A percentile compares a stretch with the other conserved stretches of the same genome.
Evolutionary conservation across 2,797 vertebrate species (phyloP).

Genomic region (Loriculus beryllinus): DNA sequence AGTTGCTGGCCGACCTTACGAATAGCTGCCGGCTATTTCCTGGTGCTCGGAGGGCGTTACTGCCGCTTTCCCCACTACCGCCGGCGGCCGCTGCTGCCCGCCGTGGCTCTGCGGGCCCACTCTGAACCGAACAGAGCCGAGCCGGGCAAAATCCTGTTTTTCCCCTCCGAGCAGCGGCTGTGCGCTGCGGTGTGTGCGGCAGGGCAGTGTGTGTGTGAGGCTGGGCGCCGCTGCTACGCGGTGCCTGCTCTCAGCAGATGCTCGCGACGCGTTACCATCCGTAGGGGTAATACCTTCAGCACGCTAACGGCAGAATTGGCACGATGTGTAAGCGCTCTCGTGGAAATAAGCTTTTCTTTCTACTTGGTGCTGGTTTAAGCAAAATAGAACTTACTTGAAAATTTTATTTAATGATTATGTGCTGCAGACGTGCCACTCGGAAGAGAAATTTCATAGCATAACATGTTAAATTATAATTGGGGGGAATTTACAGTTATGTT

Average conservation of each 20-base stretch:
- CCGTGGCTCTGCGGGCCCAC: not conserved
- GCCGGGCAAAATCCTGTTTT: not conserved
- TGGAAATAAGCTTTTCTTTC: not conserved
- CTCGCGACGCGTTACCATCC: fast-evolving
- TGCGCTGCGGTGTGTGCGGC: not conserved
- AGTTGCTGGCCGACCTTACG: not conserved
- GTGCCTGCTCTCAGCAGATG: not conserved
- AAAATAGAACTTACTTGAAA: not conserved
- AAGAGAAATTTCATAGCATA: not conserved
- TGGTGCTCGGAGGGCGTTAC: not conserved
- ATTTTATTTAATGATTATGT: not conserved
- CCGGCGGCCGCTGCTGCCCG: not conserved
- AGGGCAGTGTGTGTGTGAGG: not conserved
- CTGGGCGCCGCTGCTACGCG: not conserved
- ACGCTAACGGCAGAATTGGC: not conserved
- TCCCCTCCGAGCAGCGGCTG: not conserved
- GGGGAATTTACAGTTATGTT: not conserved
- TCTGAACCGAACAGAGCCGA: not conserved
- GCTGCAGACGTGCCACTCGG: fast-evolving
- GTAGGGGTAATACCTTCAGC: not conserved
- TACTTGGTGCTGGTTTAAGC: not conserved
- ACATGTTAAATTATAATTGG: not conserved
- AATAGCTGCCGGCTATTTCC: not conserved
- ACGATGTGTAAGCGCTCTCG: not conserved
- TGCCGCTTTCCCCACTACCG: not conserved